Base-by-base conservation (phyloP, 2,113 vertebrate species). In the Petroica traversi region DNA sequence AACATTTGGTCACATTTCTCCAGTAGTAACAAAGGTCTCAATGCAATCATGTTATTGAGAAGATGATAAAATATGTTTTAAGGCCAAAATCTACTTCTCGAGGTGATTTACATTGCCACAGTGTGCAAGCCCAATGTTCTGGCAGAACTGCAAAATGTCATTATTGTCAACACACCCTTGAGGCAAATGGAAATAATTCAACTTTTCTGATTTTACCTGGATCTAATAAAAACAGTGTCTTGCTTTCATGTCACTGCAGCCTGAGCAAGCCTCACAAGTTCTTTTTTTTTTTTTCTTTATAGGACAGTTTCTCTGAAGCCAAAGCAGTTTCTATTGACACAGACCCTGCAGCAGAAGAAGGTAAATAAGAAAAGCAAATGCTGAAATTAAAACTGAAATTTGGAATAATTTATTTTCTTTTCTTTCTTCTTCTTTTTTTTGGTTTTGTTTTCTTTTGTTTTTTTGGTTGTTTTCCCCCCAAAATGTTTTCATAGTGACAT, bases 91-190 rank as follows among this genome's bases (percentile, higher is more conserved):
- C n/a, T 66, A 22, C 33, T 9, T 83, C 33, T 49, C 19, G 54
- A 48, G 28, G 8, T 57, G 52, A 58, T 69, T 90, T 59, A 38
- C 33, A 14, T 33, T 72, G 19, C 8, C 13, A 38, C 3, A 54
- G 8, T 0, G 1, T 36, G 7, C 24, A 73, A 69, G 74, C 0
- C 3, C 8, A 29, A 2, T 28, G 26, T 38, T 86, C 59, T 61
- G 46, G 34, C 12, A 68, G 20, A 84, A 25, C 24, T 34, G 4
- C 4, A 72, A 90, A 64, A 64, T 18, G 26, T 4, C 8, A 31
- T 66, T 54, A 45, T 62, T 58, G 49, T 38, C 69, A 93, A 40
- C 31, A 33, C 4, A 86, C 36, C 12, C 40, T 75, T 40, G 41
- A 40, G 34, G 71, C 28, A 79, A 91, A 38, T 14, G 6, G 28